phyloP scores from a whole-genome alignment of 2,888 invertebrate species.

The Aleiodes leptofemur region DNA sequence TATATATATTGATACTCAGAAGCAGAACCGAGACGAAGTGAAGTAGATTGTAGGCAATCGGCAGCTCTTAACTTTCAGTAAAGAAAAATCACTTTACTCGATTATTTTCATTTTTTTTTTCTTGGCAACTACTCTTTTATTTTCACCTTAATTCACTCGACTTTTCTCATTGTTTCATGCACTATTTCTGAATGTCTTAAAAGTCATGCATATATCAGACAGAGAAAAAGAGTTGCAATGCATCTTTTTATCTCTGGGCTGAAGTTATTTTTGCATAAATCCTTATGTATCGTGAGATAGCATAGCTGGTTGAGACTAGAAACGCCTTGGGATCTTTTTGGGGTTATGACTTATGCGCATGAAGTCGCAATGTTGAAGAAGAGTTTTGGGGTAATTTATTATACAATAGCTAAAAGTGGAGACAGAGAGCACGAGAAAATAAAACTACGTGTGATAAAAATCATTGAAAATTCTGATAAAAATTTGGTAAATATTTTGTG shows the following conservation, averaged over 20 bases:
- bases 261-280: constrained; percentile 56
- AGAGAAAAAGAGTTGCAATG: constrained; percentile 14
- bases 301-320: constrained; percentile 10
- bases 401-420: constrained; percentile 16
- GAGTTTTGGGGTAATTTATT: constrained; percentile 37
- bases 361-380: constrained; percentile 23
- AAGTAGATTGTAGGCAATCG: constrained; percentile 61
- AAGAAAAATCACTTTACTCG: constrained; percentile 73
- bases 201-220: background rate
- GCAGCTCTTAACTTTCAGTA: constrained; percentile 70
- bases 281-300: constrained; percentile 55
- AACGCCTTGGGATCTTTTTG: constrained; percentile 24
- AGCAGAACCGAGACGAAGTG: constrained; percentile 28
- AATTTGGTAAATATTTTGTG: background rate
- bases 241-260: constrained; percentile 8
- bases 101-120: constrained; percentile 63
- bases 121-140: background rate
- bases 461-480: constrained; percentile 1
- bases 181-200: background rate
- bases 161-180: constrained; percentile 33
- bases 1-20: constrained; percentile 23
- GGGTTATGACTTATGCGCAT: constrained; percentile 48
- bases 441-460: background rate
- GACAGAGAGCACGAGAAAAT: constrained; percentile 10
- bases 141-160: background rate